Evolutionary conservation across 2,113 vertebrate genomes (phyloP).

Genomic region (Chrysochloris asiatica): DNA sequence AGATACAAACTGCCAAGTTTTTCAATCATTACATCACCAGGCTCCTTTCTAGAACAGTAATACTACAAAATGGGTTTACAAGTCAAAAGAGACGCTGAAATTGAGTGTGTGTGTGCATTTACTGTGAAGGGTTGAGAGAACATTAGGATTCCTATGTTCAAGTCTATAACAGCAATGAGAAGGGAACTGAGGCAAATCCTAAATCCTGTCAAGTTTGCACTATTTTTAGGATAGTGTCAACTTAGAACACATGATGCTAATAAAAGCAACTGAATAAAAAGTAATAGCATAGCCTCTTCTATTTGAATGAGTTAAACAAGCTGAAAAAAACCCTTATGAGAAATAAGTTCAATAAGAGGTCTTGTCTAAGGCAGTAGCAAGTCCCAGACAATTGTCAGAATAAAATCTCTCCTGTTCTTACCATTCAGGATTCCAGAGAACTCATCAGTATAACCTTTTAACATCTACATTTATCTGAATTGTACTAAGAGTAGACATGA

Average conservation of each 20-base stretch:
- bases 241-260: neutral
- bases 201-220: neutral
- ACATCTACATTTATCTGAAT: constrained; percentile 18
- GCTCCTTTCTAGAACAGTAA: neutral
- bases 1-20: neutral
- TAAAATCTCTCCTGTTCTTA: neutral
- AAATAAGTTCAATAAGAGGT: neutral
- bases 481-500: neutral
- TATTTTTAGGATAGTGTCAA: neutral
- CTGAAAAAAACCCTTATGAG: neutral
- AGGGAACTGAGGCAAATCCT: neutral
- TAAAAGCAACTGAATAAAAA: neutral
- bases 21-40: neutral
- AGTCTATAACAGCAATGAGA: neutral
- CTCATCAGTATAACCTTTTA: neutral
- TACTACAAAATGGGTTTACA: neutral
- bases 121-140: neutral
- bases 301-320: constrained; percentile 9
- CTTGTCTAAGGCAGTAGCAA: neutral
- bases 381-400: neutral
- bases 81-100: neutral
- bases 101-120: neutral
- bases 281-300: neutral
- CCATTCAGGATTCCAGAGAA: neutral
- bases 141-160: neutral